phyloP scores from a whole-genome alignment of 2,113 vertebrate genomes.

The Misgurnus anguillicaudatus region DNA sequence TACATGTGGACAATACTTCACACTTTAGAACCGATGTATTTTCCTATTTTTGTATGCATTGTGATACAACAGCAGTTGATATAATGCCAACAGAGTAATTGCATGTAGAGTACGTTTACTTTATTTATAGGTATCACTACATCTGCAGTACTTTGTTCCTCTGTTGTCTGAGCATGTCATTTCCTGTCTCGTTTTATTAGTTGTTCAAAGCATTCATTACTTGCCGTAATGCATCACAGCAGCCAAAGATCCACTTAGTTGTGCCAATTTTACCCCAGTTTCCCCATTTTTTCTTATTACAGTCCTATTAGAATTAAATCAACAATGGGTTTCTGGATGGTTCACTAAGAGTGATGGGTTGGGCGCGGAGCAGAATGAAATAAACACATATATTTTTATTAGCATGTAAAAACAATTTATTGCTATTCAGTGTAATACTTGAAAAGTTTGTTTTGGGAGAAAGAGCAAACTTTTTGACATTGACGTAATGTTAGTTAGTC shows the following conservation, averaged over 20 bases:
- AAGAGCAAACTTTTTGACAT: no score
- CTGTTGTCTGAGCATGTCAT: constrained; percentile 24
- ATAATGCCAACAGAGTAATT: no score
- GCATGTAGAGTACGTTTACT: no score
- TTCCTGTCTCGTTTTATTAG: constrained; percentile 10
- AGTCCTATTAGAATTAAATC: not conserved
- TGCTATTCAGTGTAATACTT: no score
- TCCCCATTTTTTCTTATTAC: not conserved
- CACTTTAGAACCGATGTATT: no score
- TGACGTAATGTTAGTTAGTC: no score
- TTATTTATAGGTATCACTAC: constrained; percentile 8
- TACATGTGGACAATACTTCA: no score
- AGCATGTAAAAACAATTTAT: no score
- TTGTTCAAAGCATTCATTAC: not conserved
- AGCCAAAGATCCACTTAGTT: not conserved
- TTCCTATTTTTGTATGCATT: no score
- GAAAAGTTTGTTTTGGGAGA: no score
- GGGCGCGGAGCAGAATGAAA: not conserved
- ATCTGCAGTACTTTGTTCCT: not conserved
- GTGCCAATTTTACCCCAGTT: not conserved
- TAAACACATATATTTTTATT: no score
- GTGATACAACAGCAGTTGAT: no score
- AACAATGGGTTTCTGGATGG: not conserved
- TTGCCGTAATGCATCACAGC: not conserved
- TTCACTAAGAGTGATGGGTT: not conserved